Conservation (phyloP, 2,113 vertebrate species). For the Petrocephalus microphthalmus region DNA sequence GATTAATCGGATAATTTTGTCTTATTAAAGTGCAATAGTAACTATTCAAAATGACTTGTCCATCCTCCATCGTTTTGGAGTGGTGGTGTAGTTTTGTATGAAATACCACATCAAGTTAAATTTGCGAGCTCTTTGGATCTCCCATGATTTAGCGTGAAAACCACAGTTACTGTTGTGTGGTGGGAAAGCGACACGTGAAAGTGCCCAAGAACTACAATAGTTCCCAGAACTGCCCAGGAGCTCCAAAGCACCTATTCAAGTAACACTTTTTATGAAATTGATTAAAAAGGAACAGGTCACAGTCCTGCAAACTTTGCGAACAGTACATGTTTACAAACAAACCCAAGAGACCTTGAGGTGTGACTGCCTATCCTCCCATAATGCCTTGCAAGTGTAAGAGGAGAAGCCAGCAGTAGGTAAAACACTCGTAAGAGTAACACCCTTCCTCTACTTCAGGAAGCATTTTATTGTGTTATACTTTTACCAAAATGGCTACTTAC, state of each 20-base stretch:
- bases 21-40: too few species aligned
- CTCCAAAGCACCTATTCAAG: too few species aligned
- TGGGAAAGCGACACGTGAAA: too few species aligned
- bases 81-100: neutral
- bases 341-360: neutral
- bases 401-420: neutral
- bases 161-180: neutral
- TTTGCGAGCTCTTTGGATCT: neutral
- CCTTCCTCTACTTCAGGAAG: neutral
- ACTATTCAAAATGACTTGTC: too few species aligned
- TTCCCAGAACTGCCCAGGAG: too few species aligned
- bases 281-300: neutral
- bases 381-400: neutral
- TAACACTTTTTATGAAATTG: neutral
- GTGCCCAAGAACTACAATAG: too few species aligned
- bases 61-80: neutral
- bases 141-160: neutral
- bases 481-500: slow-evolving; percentile 56
- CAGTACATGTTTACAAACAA: neutral
- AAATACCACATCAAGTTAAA: neutral
- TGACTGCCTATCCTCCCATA: neutral
- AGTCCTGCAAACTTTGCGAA: neutral
- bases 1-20: too few species aligned
- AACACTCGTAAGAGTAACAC: neutral
- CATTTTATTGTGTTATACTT: too few species aligned